Conservation (phyloP, 2,888 invertebrate genomes). For the Sceliomorpha sp. region DNA sequence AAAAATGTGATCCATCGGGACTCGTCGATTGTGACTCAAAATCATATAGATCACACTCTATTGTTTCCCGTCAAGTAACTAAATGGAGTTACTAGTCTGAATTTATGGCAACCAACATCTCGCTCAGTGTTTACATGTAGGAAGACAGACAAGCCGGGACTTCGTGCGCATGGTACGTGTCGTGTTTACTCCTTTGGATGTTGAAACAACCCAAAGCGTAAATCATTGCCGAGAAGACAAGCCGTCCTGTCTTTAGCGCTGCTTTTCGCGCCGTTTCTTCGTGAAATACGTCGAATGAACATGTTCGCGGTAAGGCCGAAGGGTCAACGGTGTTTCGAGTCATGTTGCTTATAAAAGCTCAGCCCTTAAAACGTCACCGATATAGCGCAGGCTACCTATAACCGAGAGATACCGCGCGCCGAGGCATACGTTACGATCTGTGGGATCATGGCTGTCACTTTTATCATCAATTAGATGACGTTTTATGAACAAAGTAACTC, state of each 20-base stretch:
- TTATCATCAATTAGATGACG: conserved; percentile 18
- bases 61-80: conserved; percentile 13
- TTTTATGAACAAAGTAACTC: neutral
- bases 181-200: conserved; percentile 43
- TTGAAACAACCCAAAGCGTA: conserved; percentile 44
- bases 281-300: conserved; percentile 53
- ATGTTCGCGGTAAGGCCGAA: conserved; percentile 44
- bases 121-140: conserved; percentile 36
- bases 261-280: conserved; percentile 47
- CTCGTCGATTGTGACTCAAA: too few species aligned
- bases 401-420: conserved; percentile 19
- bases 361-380: conserved; percentile 30
- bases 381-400: conserved; percentile 26
- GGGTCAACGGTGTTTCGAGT: conserved; percentile 36
- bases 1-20: neutral
- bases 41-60: conserved; percentile 1
- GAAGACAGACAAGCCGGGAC: conserved; percentile 39
- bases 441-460: conserved; percentile 21
- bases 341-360: conserved; percentile 30
- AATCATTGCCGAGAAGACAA: conserved; percentile 51
- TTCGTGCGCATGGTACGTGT: conserved; percentile 42
- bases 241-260: conserved; percentile 39
- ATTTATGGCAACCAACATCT: conserved; percentile 47
- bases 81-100: conserved; percentile 33
- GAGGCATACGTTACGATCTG: conserved; percentile 16